A percentile compares a stretch with the other conserved stretches of the same genome.
These are phyloP conservation scores for Scolopax mira DNA, from an alignment of 2,113 vertebrate genomes.

Conservation along the genomic window DNA sequence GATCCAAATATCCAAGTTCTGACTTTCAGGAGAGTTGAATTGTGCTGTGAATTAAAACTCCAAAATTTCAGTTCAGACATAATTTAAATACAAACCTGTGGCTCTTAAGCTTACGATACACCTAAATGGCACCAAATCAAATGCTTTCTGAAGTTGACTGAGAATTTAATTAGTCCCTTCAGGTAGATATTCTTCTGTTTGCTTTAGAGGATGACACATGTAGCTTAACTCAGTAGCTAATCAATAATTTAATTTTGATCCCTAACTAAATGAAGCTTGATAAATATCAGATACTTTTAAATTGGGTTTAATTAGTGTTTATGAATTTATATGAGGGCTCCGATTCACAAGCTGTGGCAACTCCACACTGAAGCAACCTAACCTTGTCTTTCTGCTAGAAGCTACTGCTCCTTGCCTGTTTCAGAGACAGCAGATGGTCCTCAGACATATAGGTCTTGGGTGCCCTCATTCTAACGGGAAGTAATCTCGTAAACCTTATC, in stretches of 20 bases:
- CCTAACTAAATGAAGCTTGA: slow-evolving; percentile 31
- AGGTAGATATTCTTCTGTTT: not conserved
- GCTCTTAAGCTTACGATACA: not conserved
- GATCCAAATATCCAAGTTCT: not conserved
- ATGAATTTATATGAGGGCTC: not conserved
- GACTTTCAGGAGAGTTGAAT: not conserved
- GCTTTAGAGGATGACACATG: not conserved
- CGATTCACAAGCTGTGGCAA: slow-evolving; percentile 39
- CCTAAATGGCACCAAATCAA: not conserved
- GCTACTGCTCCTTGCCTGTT: not conserved
- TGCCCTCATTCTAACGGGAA: not conserved
- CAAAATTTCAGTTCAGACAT: not conserved
- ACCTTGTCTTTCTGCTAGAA: not conserved
- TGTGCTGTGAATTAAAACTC: not conserved
- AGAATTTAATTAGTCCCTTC: not conserved
- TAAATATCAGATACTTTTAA: slow-evolving; percentile 45
- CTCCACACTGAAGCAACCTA: not conserved
- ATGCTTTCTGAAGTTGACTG: not conserved
- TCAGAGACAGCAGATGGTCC: not conserved
- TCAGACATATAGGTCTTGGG: not conserved
- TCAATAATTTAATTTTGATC: slow-evolving; percentile 52
- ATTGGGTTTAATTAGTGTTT: slow-evolving; percentile 52
- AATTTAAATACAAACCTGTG: not conserved
- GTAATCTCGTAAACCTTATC: slow-evolving; percentile 22
- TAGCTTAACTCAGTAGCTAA: slow-evolving; percentile 17